phyloP scores from a whole-genome alignment of 2,113 vertebrate genomes.

The Cryptomyrus ogoouensis region DNA sequence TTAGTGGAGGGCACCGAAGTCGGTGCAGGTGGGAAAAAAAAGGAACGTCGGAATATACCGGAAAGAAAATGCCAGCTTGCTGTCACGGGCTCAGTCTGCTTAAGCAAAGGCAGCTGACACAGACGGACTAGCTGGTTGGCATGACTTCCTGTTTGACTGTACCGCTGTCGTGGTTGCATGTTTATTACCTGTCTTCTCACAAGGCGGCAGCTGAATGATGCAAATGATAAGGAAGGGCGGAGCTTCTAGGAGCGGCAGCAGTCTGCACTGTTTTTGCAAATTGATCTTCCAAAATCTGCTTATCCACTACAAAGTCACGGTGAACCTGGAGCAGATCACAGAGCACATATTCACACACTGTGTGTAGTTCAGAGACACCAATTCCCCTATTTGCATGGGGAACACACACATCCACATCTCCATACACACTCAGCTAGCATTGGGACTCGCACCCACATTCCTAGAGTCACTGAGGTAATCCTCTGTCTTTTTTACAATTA shows the following conservation, averaged over 20 bases:
- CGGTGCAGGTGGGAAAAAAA: neutral
- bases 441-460: neutral
- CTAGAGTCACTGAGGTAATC: neutral
- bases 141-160: neutral
- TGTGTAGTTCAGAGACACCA: neutral
- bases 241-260: neutral
- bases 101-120: neutral
- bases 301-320: neutral
- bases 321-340: neutral
- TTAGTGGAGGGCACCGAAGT: neutral
- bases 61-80: neutral
- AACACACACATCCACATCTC: neutral
- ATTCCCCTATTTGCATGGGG: neutral
- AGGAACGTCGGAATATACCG: neutral
- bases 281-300: neutral
- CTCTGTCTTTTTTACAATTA: neutral
- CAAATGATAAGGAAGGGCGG: neutral
- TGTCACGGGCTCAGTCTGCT: neutral
- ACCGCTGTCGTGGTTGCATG: neutral
- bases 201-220: neutral
- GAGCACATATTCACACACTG: neutral
- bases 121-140: neutral
- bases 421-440: neutral
- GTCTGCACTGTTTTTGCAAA: neutral
- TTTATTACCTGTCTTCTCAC: neutral